Base-by-base conservation (phyloP, 2,888 invertebrate genomes). In the Pomacea canaliculata region DNA sequence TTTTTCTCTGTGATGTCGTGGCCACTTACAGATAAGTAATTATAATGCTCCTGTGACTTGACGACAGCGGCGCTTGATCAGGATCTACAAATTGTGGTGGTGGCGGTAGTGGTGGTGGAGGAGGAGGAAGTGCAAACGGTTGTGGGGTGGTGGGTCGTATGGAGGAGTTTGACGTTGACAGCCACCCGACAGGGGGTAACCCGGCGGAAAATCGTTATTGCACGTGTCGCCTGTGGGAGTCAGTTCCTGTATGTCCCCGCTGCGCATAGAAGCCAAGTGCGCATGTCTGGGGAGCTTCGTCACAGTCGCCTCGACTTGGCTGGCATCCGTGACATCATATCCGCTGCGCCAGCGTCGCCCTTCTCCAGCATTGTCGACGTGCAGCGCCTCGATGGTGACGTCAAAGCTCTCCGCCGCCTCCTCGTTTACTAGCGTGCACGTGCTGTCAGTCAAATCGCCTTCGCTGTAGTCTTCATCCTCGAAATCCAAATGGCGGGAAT, bases 21-120 rank as follows among this genome's bases (percentile, higher is more conserved):
- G 37, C 37, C 37, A 37, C 3, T 37, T 77, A 83, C 67, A 85
- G 74, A 68, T 85, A 85, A 1, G 85, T 85, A 13, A 84, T 85
- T n/a, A 81, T 79, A 63, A 85, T 82, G 65, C 85, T 84, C 37
- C 79, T 77, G 70, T 84, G 80, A 67, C 71, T 71, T 8, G 80
- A 56, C 19, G 78, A 70, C 72, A 74, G 76, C 62, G 79, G 82
- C 5, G 80, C 27, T 13, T 16, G 19, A 48, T 62, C 66, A 9
- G 51, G 7, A 46, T 13, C n/a, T 3, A 62, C 63, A 27, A 46
- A 46, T 8, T 27, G 49, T 16, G 67, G 76, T 27, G 76, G 71
- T 62, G 69, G 37, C 16, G 70, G 37, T 37, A 48, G 60, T 37
- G 60, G 71, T 37, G 70, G 71, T 3, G 59, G 65, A 10, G 49